These are phyloP conservation scores for Drosophila auraria DNA, from an alignment of 1,140 invertebrate species.

Conservation along the genomic window DNA sequence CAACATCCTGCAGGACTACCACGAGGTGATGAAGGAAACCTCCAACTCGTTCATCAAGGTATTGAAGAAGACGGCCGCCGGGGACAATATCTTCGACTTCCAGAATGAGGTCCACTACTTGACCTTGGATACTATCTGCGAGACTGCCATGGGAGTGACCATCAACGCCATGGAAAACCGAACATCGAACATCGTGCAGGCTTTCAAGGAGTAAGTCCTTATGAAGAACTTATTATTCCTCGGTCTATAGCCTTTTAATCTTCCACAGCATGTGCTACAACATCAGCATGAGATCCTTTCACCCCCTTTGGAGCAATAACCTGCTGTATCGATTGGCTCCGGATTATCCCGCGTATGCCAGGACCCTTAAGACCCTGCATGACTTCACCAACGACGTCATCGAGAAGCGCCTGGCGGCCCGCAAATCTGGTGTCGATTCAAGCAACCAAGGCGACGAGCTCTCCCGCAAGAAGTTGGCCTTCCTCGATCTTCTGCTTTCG, in stretches of 20 bases:
- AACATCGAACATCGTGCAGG: conserved; percentile 59
- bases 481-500: conserved; percentile 75
- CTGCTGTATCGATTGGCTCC: conserved; percentile 48
- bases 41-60: conserved; percentile 87
- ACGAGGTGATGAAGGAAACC: conserved; percentile 90
- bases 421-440: conserved; percentile 27
- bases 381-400: conserved; percentile 80
- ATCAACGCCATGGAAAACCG: conserved; percentile 79
- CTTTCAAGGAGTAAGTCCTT: conserved; percentile 70
- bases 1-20: conserved; percentile 91
- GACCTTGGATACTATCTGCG: conserved; percentile 78
- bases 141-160: conserved; percentile 79
- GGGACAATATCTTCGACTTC: conserved; percentile 70
- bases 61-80: conserved; percentile 65
- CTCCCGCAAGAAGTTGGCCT: conserved; percentile 68
- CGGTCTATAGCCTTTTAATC: background rate
- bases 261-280: conserved; percentile 71
- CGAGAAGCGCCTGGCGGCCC: conserved; percentile 64
- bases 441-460: conserved; percentile 27
- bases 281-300: conserved; percentile 72
- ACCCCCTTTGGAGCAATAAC: conserved; percentile 59
- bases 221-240: background rate
- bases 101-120: conserved; percentile 71
- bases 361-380: conserved; percentile 57
- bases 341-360: conserved; percentile 50